Evolutionary conservation across 1,140 invertebrate genomes (phyloP), one percentile per base, ranked within the genome.

Genomic region (Diuraphis noxia): DNA sequence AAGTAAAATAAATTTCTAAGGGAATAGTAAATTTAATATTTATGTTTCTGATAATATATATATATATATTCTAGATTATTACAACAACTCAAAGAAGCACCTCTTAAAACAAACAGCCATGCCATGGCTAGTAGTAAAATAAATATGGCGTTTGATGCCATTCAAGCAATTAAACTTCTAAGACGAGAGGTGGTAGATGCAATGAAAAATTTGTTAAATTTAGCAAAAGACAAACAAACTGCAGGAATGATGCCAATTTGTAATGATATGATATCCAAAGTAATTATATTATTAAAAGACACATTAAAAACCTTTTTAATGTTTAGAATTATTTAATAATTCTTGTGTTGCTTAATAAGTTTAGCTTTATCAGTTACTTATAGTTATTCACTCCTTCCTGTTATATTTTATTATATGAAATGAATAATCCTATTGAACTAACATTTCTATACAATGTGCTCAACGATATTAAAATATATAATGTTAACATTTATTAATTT

Each of bases 11-110:
- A 72, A 84, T 91, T 86, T 86, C 10, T 25, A 52, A 36, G 17
- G 36, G 92, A 43, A 23, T 2, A 34, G 25, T 46, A 92, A 46
- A 72, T 34, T 17, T 6, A 91, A 56, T n/a, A 17, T 92, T 41
- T 72, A 49, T 30, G 72, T 30, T 87, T 85, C 8, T 88, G 17
- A 21, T 36, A 36, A 25, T 38, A 41, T 92, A 19, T 52, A 23
- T 41, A 79, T 92, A 25, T 63, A 92, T 87, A 52, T 91, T 94
- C 6, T 63, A 97, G 97, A 93, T 94, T 98, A 92, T 95, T 98
- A 17, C 97, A 97, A 94, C 96, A 97, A 93, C 95, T 97, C 88
- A 97, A 97, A 93, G 96, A 97, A 91, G 96, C 96, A 4, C 95
- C 96, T n/a, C 95, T 95, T 52, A 96, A 95, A 92, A 93, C 95